Evolutionary conservation across 1,140 invertebrate species (phyloP), one percentile per base, ranked within the genome.

Genomic region (Bombyx mandarina): DNA sequence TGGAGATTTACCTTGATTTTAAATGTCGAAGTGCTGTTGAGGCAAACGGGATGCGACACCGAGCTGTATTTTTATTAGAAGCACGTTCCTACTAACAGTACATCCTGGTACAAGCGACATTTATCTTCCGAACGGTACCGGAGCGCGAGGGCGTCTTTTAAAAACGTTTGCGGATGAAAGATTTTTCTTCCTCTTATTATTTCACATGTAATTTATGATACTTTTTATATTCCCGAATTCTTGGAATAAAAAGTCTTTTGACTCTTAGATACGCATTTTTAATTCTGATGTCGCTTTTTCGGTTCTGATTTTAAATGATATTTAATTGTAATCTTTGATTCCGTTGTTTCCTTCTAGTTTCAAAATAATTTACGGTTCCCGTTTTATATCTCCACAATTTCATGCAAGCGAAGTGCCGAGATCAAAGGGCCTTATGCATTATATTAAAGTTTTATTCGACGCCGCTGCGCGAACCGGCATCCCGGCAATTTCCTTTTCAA

Each of bases 401-500:
- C 73, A 77, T 77, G 78, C 67, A 69, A 77, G 78, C 73, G 67
- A 75, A 82, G 77, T 77, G 77, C 72, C 71, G 70, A 82, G 81
- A 87, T 87, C 82, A 87, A 87, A 87, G 82, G 73, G 78, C 69
- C 72, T 73, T 80, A 84, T 85, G 82, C 75, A 83, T 82, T 82
- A 82, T 82, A 85, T 86, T 85, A 85, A 82, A 85, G 80, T 85
- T 85, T 79, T 78, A 87, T 80, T 73, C 75, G 75, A 75, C 70
- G 75, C 74, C 71, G 65, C 51, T 65, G 77, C 67, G 75, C 66
- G 71, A 65, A 68, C 75, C 71, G 73, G 65, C 67, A 70, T 69
- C 69, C 69, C 74, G 71, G 79, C 75, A 84, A 85, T 85, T 87
- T 84, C 84, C 84, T 85, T 83, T 87, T 87, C 82, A 85, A 87